Evolutionary conservation across 2,888 invertebrate genomes (phyloP).

Genomic region (Tiliacea aurago): DNA sequence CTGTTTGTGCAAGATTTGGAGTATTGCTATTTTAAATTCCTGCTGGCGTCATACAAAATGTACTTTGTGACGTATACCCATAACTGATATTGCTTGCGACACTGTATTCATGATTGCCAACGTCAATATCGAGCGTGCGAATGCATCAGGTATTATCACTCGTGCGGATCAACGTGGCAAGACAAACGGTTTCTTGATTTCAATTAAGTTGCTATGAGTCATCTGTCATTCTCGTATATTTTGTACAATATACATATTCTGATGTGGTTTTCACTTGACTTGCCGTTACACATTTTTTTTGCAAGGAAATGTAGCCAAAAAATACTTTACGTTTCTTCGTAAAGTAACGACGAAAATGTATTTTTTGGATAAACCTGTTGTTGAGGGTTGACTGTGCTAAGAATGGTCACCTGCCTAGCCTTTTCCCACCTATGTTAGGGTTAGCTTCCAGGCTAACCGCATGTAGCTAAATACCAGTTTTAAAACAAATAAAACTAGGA

Average conservation of each 20-base stretch:
- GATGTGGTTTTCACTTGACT: background rate
- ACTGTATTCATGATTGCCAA: conserved; percentile 28
- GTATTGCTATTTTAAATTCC: conserved; percentile 15
- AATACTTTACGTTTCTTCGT: no score
- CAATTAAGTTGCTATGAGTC: conserved; percentile 37
- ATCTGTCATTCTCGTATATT: background rate
- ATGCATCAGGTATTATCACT: conserved; percentile 58
- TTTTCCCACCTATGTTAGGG: background rate
- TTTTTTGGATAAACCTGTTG: background rate
- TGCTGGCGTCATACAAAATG: conserved; percentile 24
- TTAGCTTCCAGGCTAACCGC: background rate
- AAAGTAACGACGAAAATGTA: no score
- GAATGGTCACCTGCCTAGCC: background rate
- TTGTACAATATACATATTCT: conserved; percentile 1
- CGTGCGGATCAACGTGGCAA: conserved; percentile 54
- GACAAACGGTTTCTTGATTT: conserved; percentile 47
- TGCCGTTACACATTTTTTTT: background rate
- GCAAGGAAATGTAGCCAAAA: no score
- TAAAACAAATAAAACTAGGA: background rate
- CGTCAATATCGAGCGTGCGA: conserved; percentile 41
- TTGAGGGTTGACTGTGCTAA: background rate
- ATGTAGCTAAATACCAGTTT: background rate
- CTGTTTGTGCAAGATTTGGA: conserved; percentile 9
- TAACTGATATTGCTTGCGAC: conserved; percentile 15
- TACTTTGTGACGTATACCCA: conserved; percentile 12